Percentiles rank a stretch among this genome's conserved stretches.
phyloP scores from a whole-genome alignment of 2,113 vertebrate genomes.

The Percina caprodes region DNA sequence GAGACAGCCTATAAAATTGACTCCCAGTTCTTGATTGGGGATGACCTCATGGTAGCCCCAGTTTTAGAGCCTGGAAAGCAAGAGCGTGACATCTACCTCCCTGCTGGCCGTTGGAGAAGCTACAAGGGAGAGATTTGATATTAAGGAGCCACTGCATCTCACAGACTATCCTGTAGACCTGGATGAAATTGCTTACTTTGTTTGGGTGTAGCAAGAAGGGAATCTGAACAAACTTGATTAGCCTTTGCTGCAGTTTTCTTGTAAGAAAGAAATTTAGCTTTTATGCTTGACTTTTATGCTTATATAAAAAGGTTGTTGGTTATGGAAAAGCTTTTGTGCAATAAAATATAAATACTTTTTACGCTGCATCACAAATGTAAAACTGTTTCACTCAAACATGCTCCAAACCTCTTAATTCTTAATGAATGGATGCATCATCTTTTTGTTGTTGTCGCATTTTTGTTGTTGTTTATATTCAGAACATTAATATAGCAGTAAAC shows the following conservation, averaged over 20 bases:
- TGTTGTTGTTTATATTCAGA: background rate
- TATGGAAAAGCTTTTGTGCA: background rate
- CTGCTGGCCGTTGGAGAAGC: constrained; percentile 93
- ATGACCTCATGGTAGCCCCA: constrained; percentile 96
- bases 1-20: constrained; percentile 92
- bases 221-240: constrained; percentile 17
- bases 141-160: constrained; percentile 90
- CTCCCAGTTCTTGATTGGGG: constrained; percentile 97
- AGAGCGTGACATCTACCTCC: constrained; percentile 95
- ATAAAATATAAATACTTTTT: background rate
- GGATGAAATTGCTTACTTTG: constrained; percentile 95
- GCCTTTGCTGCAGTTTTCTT: background rate
- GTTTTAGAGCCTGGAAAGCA: constrained; percentile 95
- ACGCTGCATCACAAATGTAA: background rate
- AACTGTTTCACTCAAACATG: background rate
- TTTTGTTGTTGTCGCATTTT: background rate
- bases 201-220: constrained; percentile 81
- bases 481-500: no score
- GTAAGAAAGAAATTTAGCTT: constrained; percentile 11
- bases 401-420: constrained; percentile 4
- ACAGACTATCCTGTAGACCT: constrained; percentile 93
- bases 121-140: constrained; percentile 96
- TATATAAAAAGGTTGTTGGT: background rate
- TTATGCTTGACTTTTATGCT: no score
- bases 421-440: background rate